Base-by-base conservation (phyloP, 2,113 vertebrate genomes). In the Morone chrysops region DNA sequence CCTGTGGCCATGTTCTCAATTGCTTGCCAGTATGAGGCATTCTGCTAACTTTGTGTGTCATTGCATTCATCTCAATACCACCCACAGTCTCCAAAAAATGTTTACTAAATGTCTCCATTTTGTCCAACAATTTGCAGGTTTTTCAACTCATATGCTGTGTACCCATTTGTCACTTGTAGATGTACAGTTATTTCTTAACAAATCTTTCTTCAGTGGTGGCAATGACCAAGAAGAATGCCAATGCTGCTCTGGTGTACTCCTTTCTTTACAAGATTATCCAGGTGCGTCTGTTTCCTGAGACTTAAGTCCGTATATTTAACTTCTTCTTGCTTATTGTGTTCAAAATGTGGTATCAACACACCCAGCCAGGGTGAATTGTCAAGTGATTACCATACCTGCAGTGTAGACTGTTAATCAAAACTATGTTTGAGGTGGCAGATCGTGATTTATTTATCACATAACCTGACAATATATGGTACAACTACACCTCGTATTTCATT, bases 191-290 rank as follows among this genome's bases (percentile, higher is more conserved):
- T 72, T 84, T 84, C 93, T 95, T 95, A 93, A 96, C 93, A 60
- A 31, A 67, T 48, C 47, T 20, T 51, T 77, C 53, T 63, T 63
- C 77, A 96, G 96, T 96, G 92, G 96, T 96, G 79, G 96, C 96
- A 11, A 92, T 96, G 88, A 96, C 96, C 13, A 96, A 95, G 92
- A 96, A 95, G 91, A 96, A 96, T 50, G 93, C 94, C 65, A 96
- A 96, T 25, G 96, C 95, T 81, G 95, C 95, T 60, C 90, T 96
- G 36, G 95, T 96, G 7, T 96, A 95, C 87, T 92, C 95, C 11
- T 96, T 96, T 75, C 93, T 96, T 68, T 96, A 96, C 81, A 96
- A 96, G 87, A 94, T 96, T 78, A 84, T 96, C 60, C 92, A 96
- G 95, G 96, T 96, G n/a, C 69, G 90, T 93, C 12, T 81, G n/a